Percentiles rank a stretch among this genome's conserved stretches.
Evolutionary conservation across 2,888 invertebrate genomes (phyloP).

Genomic region (Watsonalla cultraria): DNA sequence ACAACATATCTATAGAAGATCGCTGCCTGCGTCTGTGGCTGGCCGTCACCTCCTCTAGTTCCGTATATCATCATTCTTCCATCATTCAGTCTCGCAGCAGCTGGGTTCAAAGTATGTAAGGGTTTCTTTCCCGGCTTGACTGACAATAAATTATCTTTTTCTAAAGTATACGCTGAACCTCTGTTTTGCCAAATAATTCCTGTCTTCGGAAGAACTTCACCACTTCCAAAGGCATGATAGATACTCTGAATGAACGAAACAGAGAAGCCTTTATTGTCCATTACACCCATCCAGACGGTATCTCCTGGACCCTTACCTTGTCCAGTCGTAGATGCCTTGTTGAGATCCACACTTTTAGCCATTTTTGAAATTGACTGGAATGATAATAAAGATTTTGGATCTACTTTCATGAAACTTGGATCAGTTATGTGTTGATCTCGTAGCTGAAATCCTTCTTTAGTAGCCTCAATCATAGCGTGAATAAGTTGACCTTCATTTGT

Average conservation of each 20-base stretch:
- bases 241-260: slow-evolving; percentile 69
- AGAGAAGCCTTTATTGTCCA: slow-evolving; percentile 65
- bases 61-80: slow-evolving; percentile 63
- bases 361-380: slow-evolving; percentile 40
- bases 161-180: slow-evolving; percentile 48
- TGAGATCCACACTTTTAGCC: slow-evolving; percentile 41
- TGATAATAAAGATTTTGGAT: slow-evolving; percentile 43
- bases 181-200: slow-evolving; percentile 69
- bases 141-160: slow-evolving; percentile 39
- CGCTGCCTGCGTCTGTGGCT: slow-evolving; percentile 64
- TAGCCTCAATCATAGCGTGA: slow-evolving; percentile 60
- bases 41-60: slow-evolving; percentile 65
- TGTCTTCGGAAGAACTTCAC: slow-evolving; percentile 55
- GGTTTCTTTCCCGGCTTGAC: slow-evolving; percentile 66
- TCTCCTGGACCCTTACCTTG: slow-evolving; percentile 54
- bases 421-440: slow-evolving; percentile 58
- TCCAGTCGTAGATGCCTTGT: slow-evolving; percentile 30
- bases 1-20: slow-evolving; percentile 66
- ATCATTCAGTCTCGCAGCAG: slow-evolving; percentile 58
- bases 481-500: slow-evolving; percentile 56
- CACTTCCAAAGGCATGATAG: slow-evolving; percentile 58
- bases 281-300: slow-evolving; percentile 67
- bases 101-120: slow-evolving; percentile 60
- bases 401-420: slow-evolving; percentile 51
- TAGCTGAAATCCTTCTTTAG: slow-evolving; percentile 49